Evolutionary conservation across 1,140 invertebrate genomes (phyloP).

Genomic region (Panagrolaimus sp.): DNA sequence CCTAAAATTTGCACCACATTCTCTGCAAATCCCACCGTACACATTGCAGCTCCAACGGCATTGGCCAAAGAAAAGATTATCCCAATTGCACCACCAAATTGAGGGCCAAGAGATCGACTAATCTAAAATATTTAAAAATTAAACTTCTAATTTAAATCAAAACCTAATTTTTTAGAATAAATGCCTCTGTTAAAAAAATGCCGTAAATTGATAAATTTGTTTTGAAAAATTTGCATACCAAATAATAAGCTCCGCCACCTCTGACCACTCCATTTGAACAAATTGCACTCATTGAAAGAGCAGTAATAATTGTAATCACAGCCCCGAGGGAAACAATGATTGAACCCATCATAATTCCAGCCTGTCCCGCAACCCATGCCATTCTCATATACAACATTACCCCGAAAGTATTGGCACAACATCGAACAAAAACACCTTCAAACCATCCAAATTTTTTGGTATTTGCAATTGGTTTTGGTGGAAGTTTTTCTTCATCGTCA

Average conservation of each 20-base stretch:
- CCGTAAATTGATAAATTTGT: no score
- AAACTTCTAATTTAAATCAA: neutral
- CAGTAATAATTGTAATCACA: slow-evolving; percentile 83
- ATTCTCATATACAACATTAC: slow-evolving; percentile 68
- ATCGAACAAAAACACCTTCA: slow-evolving; percentile 61
- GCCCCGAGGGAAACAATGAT: slow-evolving; percentile 79
- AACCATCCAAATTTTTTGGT: slow-evolving; percentile 56
- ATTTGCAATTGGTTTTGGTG: neutral
- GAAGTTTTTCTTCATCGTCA: neutral
- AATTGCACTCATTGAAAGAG: slow-evolving; percentile 89
- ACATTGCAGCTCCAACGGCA: slow-evolving; percentile 90
- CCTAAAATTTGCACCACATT: slow-evolving; percentile 67
- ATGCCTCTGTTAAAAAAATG: no score
- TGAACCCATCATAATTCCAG: slow-evolving; percentile 65
- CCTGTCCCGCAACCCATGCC: slow-evolving; percentile 67
- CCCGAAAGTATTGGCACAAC: slow-evolving; percentile 71
- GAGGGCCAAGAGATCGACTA: slow-evolving; percentile 80
- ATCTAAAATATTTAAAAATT: neutral
- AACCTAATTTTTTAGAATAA: no score
- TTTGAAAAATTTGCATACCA: slow-evolving; percentile 33
- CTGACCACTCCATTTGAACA: slow-evolving; percentile 97
- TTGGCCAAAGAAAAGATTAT: slow-evolving; percentile 94
- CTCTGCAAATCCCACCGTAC: slow-evolving; percentile 96
- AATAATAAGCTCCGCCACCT: slow-evolving; percentile 71
- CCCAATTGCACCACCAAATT: slow-evolving; percentile 93